Evolutionary conservation across 2,888 invertebrate genomes (phyloP), one percentile per base, ranked within the genome.

Genomic region (Archips crataeganus): DNA sequence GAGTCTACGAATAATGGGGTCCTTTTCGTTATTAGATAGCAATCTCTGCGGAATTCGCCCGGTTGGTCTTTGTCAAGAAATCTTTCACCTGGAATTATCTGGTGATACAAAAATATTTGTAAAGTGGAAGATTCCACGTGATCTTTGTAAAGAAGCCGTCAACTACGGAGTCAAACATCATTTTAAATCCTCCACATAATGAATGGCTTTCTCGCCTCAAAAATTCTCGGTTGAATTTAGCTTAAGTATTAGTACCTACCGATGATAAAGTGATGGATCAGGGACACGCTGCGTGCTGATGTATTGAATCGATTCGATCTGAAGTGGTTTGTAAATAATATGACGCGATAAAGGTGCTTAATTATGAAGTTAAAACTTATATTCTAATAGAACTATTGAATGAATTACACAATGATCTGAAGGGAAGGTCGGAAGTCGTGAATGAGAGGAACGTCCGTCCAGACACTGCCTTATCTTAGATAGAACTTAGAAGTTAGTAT

Each of bases 381-480:
- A 60, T 13, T 39, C 39, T 60, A 60, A 60, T n/a, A 32, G 32
- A 32, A 57, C 23, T 32, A 23, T 57, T 57, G 57, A 39, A 0
- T 10, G 39, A 60, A 60, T 66, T 63, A 57, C 67, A 67, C 47
- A 67, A 68, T 73, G 72, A 73, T 73, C 72, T 73, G 72, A 67
- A 63, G 36, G 23, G 47, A 36, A 42, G 34, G 10, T 13, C 54
- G 47, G 39, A 5, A n/a, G 62, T 45, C 45, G 64, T 65, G 59
- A 23, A 70, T 64, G 75, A 74, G 70, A 68, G 51, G 59, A 70
- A 32, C 51, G 78, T 81, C 85, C 85, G 84, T 85, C 85, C 86
- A 81, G 77, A 81, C 81, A 84, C 82, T 84, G 86, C 86, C 86
- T 82, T 73, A 77, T 77, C 61, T 74, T 75, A 69, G 34, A 61